Conservation (phyloP, 2,888 invertebrate species). For the Orchesellides sinensis region DNA sequence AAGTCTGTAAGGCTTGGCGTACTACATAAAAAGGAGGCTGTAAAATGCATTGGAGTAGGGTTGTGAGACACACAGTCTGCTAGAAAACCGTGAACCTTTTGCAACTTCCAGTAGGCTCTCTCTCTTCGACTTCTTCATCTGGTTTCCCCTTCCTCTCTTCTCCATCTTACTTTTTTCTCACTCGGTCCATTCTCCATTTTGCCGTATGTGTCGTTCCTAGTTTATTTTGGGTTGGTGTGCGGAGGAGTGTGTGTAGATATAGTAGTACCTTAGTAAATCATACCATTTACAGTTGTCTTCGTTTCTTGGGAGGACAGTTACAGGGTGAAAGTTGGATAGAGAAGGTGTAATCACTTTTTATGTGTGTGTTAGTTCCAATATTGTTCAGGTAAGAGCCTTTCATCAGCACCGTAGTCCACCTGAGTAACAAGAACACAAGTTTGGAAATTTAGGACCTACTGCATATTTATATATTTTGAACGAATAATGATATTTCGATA, state of each 20-base stretch:
- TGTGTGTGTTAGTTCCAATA: background rate
- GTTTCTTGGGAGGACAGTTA: constrained; percentile 22
- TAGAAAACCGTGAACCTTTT: constrained; percentile 57
- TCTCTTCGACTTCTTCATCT: too few relatives aligned
- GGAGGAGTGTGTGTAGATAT: too few relatives aligned
- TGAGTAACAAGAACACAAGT: too few relatives aligned
- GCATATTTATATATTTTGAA: too few relatives aligned
- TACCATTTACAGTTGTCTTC: constrained; percentile 31
- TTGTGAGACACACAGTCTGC: constrained; percentile 61
- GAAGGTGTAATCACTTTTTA: background rate
- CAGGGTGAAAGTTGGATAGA: constrained; percentile 31
- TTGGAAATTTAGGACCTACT: too few relatives aligned
- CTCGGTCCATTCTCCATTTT: constrained; percentile 40
- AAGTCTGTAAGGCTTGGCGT: constrained; percentile 26
- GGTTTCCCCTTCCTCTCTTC: constrained; percentile 9
- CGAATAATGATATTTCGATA: too few relatives aligned
- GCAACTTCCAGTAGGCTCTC: constrained; percentile 44
- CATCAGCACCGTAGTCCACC: too few relatives aligned
- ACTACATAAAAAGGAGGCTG: constrained; percentile 38
- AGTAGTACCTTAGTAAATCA: constrained; percentile 15
- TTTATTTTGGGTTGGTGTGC: background rate
- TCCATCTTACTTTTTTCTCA: too few relatives aligned
- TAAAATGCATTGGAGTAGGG: constrained; percentile 60
- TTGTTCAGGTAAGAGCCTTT: too few relatives aligned
- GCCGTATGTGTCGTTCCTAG: constrained; percentile 13